Evolutionary conservation across 2,797 vertebrate species (phyloP).

Genomic region (Sebastes steindachneri): DNA sequence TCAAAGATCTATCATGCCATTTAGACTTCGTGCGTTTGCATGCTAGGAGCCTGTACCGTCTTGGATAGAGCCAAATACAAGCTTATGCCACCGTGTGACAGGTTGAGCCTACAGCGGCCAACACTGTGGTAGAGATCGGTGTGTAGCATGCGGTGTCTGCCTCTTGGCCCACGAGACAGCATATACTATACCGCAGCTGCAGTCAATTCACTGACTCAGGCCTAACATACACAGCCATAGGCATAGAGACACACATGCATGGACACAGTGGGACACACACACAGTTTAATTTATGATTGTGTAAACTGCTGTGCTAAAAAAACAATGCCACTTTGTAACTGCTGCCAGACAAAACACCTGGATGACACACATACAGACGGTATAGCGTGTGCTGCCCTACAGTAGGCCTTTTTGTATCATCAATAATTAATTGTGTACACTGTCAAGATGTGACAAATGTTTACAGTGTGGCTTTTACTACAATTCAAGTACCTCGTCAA

Average conservation of each 20-base stretch:
- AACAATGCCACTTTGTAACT: conserved; percentile 20
- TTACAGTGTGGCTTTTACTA: background rate
- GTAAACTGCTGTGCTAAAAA: conserved; percentile 6
- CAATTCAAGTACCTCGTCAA: background rate
- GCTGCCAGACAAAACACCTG: conserved; percentile 45
- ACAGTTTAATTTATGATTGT: conserved; percentile 11
- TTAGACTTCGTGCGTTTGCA: conserved; percentile 17
- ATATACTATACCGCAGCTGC: conserved; percentile 2
- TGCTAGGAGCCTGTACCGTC: conserved; percentile 4
- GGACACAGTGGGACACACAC: background rate
- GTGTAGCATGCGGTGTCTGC: background rate
- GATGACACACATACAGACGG: conserved; percentile 16
- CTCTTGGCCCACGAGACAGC: background rate
- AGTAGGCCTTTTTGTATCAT: background rate
- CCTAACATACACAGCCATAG: conserved; percentile 6
- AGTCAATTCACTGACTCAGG: conserved; percentile 18
- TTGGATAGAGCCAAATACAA: conserved; percentile 2
- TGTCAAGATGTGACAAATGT: background rate
- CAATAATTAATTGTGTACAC: conserved; percentile 16
- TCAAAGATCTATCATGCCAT: conserved; percentile 31
- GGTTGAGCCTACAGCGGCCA: conserved; percentile 1
- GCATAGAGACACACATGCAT: background rate
- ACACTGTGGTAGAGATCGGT: background rate
- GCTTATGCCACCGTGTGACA: conserved; percentile 1
- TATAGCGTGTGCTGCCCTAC: background rate